Conservation (phyloP, 2,888 invertebrate species). For the Margaritifera margaritifera region DNA sequence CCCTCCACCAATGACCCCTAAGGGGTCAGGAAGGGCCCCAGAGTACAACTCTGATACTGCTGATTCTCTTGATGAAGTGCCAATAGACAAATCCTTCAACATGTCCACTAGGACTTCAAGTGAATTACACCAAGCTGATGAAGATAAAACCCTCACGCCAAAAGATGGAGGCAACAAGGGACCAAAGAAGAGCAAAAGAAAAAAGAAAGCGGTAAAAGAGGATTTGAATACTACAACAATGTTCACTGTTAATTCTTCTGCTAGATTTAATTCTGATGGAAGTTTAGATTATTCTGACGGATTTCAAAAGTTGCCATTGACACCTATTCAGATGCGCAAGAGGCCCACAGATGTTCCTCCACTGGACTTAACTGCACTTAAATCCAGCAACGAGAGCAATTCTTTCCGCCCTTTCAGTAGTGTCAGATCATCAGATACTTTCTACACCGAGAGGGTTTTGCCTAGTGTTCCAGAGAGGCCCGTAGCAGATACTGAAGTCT, state of each 20-base stretch:
- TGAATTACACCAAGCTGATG: not conserved
- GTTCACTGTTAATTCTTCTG: slow-evolving; percentile 51
- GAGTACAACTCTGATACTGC: slow-evolving; percentile 59
- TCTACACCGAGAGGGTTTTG: slow-evolving; percentile 36
- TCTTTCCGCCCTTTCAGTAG: slow-evolving; percentile 57
- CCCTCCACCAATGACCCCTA: slow-evolving; percentile 30
- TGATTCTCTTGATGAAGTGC: slow-evolving; percentile 55
- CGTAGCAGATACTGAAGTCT: slow-evolving; percentile 35
- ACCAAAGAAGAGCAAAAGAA: slow-evolving; percentile 25
- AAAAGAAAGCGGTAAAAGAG: slow-evolving; percentile 30
- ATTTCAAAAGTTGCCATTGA: slow-evolving; percentile 50
- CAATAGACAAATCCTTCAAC: slow-evolving; percentile 32
- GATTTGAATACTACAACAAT: slow-evolving; percentile 56
- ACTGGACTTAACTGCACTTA: slow-evolving; percentile 57
- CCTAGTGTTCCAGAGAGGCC: slow-evolving; percentile 30
- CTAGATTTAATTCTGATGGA: slow-evolving; percentile 51
- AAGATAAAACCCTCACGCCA: no score
- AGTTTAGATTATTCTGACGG: slow-evolving; percentile 50
- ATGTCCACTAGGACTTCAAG: slow-evolving; percentile 19
- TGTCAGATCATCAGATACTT: slow-evolving; percentile 57
- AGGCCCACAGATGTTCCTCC: slow-evolving; percentile 53
- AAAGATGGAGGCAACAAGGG: slow-evolving; percentile 15
- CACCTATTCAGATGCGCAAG: slow-evolving; percentile 47
- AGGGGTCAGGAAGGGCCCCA: slow-evolving; percentile 25
- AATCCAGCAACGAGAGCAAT: slow-evolving; percentile 56